phyloP scores from a whole-genome alignment of 2,888 invertebrate species.

The Ophion ventricosus region DNA sequence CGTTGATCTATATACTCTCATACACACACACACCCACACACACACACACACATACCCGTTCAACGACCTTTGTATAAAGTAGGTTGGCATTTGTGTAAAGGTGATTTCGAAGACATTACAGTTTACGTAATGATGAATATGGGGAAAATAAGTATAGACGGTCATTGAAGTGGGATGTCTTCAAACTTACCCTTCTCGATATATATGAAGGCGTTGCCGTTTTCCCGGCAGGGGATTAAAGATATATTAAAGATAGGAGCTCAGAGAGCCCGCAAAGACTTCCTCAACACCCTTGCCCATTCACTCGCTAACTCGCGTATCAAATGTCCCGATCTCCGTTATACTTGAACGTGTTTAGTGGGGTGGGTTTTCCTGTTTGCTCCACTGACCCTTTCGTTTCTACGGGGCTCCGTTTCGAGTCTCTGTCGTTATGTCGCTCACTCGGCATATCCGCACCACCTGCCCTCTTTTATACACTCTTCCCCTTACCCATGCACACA shows the following conservation, averaged over 20 bases:
- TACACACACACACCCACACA: constrained; percentile 10
- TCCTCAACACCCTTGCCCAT: constrained; percentile 11
- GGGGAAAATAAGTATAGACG: no score
- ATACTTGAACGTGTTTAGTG: constrained; percentile 12
- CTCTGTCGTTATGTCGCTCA: constrained; percentile 53
- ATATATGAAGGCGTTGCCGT: constrained; percentile 35
- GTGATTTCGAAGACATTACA: no score
- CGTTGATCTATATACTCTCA: neutral
- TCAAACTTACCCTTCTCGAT: neutral
- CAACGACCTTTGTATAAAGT: no score
- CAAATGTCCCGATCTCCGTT: constrained; percentile 61
- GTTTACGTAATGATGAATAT: no score
- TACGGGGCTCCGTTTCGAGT: constrained; percentile 10
- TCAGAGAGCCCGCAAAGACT: neutral
- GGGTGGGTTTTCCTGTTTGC: constrained; percentile 55
- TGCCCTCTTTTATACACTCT: constrained; percentile 44
- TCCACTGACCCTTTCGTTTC: constrained; percentile 59
- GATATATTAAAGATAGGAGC: constrained; percentile 56
- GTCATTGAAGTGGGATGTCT: no score
- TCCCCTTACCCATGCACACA: constrained; percentile 28
- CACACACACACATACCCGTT: no score
- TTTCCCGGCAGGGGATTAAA: constrained; percentile 53
- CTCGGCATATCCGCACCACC: constrained; percentile 59
- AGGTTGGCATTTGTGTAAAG: no score
- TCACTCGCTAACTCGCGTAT: constrained; percentile 32